Conservation (phyloP, 2,797 vertebrate genomes). For the Anguilla anguilla region DNA sequence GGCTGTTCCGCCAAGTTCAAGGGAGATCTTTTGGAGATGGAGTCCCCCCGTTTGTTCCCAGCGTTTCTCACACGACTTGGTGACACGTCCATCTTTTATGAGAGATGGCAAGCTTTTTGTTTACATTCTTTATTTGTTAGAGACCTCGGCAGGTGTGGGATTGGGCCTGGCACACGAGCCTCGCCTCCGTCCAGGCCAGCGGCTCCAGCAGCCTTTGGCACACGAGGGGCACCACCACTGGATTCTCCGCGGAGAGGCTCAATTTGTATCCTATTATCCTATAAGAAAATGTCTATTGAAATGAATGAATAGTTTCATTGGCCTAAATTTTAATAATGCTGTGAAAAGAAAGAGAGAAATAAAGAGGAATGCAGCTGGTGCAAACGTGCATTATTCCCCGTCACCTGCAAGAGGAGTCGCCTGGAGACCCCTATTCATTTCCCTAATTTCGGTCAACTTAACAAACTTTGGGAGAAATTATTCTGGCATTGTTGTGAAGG, state of each 20-base stretch:
- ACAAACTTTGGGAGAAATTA: conserved; percentile 99
- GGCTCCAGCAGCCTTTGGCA: conserved; percentile 89
- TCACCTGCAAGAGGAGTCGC: conserved; percentile 96
- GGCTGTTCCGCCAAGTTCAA: conserved; percentile 99
- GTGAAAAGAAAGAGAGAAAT: conserved; percentile 88
- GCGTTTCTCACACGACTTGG: conserved; percentile 98
- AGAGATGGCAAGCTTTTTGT: conserved; percentile 91
- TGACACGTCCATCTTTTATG: conserved; percentile 96
- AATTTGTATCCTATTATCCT: conserved; percentile 99
- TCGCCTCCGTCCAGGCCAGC: conserved; percentile 72
- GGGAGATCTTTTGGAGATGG: conserved; percentile 93
- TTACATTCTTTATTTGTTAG: conserved; percentile 85
- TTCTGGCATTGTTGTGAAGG: conserved; percentile 97
- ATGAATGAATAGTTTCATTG: conserved; percentile 97
- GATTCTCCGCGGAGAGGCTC: conserved; percentile 93
- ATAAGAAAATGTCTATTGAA: conserved; percentile 99
- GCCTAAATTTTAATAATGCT: conserved; percentile 98
- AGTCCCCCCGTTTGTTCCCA: conserved; percentile 93
- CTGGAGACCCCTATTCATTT: conserved; percentile 99
- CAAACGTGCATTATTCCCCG: conserved; percentile 92
- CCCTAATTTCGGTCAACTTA: conserved; percentile 99
- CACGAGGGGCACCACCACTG: conserved; percentile 90
- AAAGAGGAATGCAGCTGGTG: conserved; percentile 98
- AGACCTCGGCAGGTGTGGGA: conserved; percentile 84
- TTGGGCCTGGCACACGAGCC: conserved; percentile 93